Conservation (phyloP, 2,797 vertebrate genomes). For the Morelia viridis region DNA sequence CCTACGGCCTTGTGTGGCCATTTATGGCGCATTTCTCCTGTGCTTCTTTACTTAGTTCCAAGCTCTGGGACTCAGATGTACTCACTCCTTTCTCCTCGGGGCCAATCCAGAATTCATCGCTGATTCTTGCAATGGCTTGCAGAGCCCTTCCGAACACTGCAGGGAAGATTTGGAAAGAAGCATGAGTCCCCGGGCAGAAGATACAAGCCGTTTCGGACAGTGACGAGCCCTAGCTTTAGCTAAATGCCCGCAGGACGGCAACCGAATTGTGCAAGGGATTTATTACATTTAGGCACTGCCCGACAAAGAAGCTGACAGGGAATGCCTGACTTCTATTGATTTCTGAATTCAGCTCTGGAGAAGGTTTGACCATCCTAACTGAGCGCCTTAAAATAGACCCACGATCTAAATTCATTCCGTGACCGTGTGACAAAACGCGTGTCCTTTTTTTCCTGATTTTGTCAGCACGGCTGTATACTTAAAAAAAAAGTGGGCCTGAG, state of each 20-base stretch:
- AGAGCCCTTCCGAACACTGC: slow-evolving; percentile 88
- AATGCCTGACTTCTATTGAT: not conserved
- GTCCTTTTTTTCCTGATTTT: not conserved
- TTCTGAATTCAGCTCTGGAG: not conserved
- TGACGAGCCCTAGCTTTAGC: not conserved
- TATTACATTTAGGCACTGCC: not conserved
- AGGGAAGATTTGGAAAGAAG: slow-evolving; percentile 27
- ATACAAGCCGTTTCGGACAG: not conserved
- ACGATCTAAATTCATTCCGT: not conserved
- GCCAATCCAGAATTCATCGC: slow-evolving; percentile 90
- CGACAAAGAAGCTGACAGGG: not conserved
- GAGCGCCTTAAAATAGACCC: not conserved
- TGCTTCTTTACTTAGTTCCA: not conserved
- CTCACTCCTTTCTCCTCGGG: slow-evolving; percentile 87
- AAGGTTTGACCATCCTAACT: not conserved
- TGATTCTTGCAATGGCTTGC: slow-evolving; percentile 85
- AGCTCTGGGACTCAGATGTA: slow-evolving; percentile 14
- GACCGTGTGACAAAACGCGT: not conserved
- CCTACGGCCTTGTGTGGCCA: not conserved
- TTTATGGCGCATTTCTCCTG: no score
- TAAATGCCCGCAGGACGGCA: rapidly evolving
- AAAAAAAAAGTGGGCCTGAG: no score
- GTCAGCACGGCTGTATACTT: not conserved
- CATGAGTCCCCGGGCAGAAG: not conserved
- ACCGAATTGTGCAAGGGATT: not conserved